Conservation (phyloP, 2,797 vertebrate species). For the Lepus townsendii region DNA sequence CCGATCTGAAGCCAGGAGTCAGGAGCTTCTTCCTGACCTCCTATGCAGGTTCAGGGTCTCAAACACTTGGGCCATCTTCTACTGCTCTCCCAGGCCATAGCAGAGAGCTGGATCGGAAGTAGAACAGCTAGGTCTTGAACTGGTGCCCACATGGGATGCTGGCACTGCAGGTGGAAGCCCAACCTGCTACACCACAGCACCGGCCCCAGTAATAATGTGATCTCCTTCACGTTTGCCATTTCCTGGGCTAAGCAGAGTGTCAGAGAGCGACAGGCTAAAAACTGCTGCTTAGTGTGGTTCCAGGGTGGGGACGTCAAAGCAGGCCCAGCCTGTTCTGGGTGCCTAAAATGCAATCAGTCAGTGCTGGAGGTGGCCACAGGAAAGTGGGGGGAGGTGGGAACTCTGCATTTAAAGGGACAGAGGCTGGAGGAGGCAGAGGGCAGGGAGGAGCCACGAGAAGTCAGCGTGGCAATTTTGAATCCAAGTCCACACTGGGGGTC, state of each 20-base stretch:
- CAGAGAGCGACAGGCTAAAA: slow-evolving; percentile 89
- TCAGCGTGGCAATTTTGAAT: slow-evolving; percentile 14
- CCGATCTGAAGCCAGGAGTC: no score
- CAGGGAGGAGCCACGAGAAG: background rate
- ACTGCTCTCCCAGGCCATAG: no score
- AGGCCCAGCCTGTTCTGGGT: slow-evolving; percentile 85
- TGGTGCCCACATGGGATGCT: no score
- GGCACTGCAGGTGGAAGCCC: no score
- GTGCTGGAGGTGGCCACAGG: slow-evolving; percentile 69
- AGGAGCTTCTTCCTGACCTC: no score
- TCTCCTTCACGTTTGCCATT: slow-evolving; percentile 89
- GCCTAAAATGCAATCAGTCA: slow-evolving; percentile 90
- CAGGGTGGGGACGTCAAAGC: slow-evolving; percentile 88
- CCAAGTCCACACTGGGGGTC: background rate
- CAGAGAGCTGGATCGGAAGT: no score
- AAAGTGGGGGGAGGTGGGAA: background rate
- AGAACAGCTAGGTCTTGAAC: no score
- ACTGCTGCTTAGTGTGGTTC: slow-evolving; percentile 88
- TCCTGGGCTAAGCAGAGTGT: slow-evolving; percentile 88
- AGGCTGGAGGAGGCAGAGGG: background rate
- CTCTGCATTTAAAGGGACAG: slow-evolving; percentile 86
- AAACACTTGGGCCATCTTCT: no score
- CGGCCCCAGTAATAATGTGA: background rate
- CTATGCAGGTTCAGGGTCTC: no score
- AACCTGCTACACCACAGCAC: no score